Conservation (phyloP, 1,140 invertebrate genomes). For the Pseudachorutes palmiensis region DNA sequence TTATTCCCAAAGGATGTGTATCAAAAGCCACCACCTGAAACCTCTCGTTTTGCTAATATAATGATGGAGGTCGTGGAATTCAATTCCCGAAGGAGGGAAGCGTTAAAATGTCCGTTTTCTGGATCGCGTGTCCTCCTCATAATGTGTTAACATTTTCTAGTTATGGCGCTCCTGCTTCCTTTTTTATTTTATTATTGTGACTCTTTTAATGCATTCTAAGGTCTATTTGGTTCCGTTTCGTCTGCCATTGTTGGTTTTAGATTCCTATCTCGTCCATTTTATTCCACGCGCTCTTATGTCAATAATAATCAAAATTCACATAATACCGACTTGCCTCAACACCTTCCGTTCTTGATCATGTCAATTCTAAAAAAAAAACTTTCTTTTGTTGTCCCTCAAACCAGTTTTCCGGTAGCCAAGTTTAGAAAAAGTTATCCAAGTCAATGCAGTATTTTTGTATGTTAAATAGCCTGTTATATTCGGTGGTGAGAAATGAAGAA, state of each 20-base stretch:
- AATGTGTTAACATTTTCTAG: constrained; percentile 6
- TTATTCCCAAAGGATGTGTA: too few relatives aligned
- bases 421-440: too few relatives aligned
- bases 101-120: neutral
- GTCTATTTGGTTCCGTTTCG: neutral
- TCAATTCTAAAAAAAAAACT: neutral
- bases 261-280: neutral
- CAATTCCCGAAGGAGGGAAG: too few relatives aligned
- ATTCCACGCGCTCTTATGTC: constrained; percentile 7
- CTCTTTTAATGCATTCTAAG: neutral
- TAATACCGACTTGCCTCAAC: neutral
- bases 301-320: neutral
- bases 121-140: neutral
- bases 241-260: constrained; percentile 4
- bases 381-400: too few relatives aligned
- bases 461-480: too few relatives aligned
- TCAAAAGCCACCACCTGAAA: too few relatives aligned
- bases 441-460: too few relatives aligned
- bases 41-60: too few relatives aligned
- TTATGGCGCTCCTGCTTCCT: neutral
- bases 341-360: neutral
- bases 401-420: too few relatives aligned
- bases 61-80: too few relatives aligned
- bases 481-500: neutral
- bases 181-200: too few relatives aligned